phyloP scores from a whole-genome alignment of 2,888 invertebrate species.

The Metellina segmentata region DNA sequence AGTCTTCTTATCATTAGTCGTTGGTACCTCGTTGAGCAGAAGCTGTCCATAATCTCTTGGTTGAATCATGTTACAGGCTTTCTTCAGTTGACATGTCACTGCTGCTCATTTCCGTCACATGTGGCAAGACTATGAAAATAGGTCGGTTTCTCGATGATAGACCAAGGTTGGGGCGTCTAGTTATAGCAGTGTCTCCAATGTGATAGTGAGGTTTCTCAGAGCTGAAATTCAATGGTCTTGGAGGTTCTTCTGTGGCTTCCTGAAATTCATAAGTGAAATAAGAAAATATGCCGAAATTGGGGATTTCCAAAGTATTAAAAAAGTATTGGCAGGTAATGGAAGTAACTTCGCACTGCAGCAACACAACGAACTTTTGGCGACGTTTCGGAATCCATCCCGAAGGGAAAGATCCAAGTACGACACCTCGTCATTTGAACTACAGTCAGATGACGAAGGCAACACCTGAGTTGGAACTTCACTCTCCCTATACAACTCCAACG shows the following conservation, averaged over 20 bases:
- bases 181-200: not conserved
- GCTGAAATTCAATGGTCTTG: not conserved
- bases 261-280: not conserved
- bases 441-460: too few species aligned
- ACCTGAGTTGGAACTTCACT: too few species aligned
- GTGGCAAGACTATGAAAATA: slow-evolving; percentile 48
- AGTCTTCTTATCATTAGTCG: too few species aligned
- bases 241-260: not conserved
- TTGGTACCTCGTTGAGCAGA: not conserved
- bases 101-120: not conserved
- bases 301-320: not conserved
- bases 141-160: slow-evolving; percentile 28
- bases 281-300: not conserved
- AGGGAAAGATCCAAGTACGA: too few species aligned
- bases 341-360: too few species aligned
- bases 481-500: too few species aligned
- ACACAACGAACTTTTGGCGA: too few species aligned
- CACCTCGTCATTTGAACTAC: too few species aligned
- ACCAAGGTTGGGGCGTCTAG: slow-evolving; percentile 34
- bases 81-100: slow-evolving; percentile 28
- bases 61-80: not conserved
- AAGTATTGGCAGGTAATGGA: too few species aligned
- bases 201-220: not conserved
- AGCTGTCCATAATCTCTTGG: not conserved
- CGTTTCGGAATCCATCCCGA: too few species aligned